Percentiles rank a stretch among this genome's conserved stretches.
Conservation (phyloP, 1,140 invertebrate genomes). For the Macrocentrus cingulum region DNA sequence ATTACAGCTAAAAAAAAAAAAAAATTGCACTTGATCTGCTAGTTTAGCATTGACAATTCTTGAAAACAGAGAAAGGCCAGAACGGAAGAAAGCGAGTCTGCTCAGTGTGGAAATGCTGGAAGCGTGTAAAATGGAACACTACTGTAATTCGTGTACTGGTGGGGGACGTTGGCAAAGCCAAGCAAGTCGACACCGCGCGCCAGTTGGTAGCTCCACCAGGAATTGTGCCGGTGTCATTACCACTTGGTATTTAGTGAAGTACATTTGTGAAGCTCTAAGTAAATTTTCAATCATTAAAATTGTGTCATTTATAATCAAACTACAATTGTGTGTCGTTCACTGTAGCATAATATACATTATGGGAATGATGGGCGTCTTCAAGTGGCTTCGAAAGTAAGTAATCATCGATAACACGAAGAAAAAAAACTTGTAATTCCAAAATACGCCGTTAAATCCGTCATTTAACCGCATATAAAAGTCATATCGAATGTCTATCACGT, state of each 20-base stretch:
- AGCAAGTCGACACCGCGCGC: constrained; percentile 17
- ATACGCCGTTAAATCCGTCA: too few species aligned
- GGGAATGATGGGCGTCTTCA: constrained; percentile 46
- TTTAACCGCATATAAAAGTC: too few species aligned
- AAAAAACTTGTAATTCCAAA: too few species aligned
- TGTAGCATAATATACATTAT: constrained; percentile 33
- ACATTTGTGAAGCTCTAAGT: constrained; percentile 14
- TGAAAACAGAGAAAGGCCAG: not conserved
- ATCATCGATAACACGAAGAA: constrained; percentile 1
- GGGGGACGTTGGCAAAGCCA: constrained; percentile 23
- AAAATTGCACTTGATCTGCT: too few species aligned
- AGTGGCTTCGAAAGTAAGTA: constrained; percentile 48
- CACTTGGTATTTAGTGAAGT: constrained; percentile 28
- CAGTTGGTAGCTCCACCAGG: constrained; percentile 24
- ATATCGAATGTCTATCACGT: too few species aligned
- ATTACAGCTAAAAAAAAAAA: too few species aligned
- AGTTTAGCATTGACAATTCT: too few species aligned
- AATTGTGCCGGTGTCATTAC: constrained; percentile 30
- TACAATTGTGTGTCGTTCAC: constrained; percentile 19
- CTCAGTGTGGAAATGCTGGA: constrained; percentile 9
- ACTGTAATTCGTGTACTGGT: constrained; percentile 22
- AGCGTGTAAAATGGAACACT: constrained; percentile 20
- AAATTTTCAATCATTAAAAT: constrained; percentile 5
- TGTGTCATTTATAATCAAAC: not conserved
- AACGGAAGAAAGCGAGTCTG: constrained; percentile 15